Evolutionary conservation across 2,888 invertebrate species (phyloP).

Genomic region (Eulithis testata): DNA sequence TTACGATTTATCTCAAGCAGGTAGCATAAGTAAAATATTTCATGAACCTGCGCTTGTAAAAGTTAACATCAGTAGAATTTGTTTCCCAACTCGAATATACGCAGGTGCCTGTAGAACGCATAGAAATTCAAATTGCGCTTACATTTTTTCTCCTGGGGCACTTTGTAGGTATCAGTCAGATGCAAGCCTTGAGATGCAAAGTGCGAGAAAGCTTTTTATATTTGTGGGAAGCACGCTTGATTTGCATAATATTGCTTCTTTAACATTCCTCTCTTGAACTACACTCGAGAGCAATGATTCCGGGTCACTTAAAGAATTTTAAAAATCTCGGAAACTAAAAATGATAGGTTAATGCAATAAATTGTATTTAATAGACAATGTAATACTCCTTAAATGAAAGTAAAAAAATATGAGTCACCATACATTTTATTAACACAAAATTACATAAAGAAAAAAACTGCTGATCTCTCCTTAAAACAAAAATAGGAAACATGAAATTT

Average conservation of each 20-base stretch:
- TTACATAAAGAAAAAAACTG: too few species aligned
- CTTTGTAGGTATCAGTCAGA: conserved; percentile 73
- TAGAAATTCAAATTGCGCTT: conserved; percentile 82
- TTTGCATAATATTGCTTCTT: conserved; percentile 85
- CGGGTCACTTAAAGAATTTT: too few species aligned
- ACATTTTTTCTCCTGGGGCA: conserved; percentile 80
- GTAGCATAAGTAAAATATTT: not conserved
- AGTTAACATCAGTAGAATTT: conserved; percentile 29
- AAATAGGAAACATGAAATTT: too few species aligned
- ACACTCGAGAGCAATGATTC: too few species aligned
- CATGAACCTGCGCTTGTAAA: conserved; percentile 11
- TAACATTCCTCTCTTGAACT: conserved; percentile 74
- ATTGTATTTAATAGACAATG: too few species aligned
- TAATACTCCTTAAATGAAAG: too few species aligned
- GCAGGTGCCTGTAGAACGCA: conserved; percentile 74
- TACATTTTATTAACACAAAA: too few species aligned
- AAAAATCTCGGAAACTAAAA: too few species aligned
- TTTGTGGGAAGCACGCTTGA: conserved; percentile 77
- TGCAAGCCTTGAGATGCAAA: conserved; percentile 84
- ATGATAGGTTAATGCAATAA: too few species aligned
- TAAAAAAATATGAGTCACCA: too few species aligned
- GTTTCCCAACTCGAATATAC: conserved; percentile 52
- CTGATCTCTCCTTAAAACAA: too few species aligned
- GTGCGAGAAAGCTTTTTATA: conserved; percentile 82
- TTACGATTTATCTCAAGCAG: too few species aligned